Conservation (phyloP, 2,888 invertebrate species). For the Augochlorella aurata region DNA sequence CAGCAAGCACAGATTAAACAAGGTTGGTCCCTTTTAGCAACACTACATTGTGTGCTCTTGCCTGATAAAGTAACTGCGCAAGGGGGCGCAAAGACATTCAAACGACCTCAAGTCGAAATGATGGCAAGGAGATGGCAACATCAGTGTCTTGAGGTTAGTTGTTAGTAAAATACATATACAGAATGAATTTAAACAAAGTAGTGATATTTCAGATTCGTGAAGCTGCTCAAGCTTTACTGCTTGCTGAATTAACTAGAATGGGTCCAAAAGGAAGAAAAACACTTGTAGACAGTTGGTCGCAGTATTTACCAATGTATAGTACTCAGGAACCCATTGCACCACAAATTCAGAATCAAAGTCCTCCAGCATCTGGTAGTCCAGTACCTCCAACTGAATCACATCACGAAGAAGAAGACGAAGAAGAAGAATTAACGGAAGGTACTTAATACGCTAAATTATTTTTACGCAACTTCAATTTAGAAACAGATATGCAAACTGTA, state of each 20-base stretch:
- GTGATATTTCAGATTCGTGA: constrained; percentile 86
- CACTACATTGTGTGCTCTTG: constrained; percentile 96
- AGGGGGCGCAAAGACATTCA: constrained; percentile 90
- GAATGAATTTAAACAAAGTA: background rate
- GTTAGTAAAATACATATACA: background rate
- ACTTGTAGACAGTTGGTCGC: constrained; percentile 97
- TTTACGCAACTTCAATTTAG: background rate
- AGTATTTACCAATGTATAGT: constrained; percentile 94
- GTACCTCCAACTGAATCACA: constrained; percentile 71
- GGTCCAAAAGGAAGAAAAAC: constrained; percentile 95
- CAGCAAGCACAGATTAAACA: constrained; percentile 97
- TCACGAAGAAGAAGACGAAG: constrained; percentile 92
- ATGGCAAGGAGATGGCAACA: constrained; percentile 99
- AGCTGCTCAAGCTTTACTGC: constrained; percentile 96
- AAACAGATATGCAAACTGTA: constrained; percentile 6
- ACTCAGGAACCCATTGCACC: constrained; percentile 91
- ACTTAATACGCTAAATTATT: constrained; percentile 17
- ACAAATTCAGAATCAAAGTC: constrained; percentile 83
- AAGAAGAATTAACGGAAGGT: constrained; percentile 91
- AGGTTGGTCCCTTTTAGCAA: constrained; percentile 98
- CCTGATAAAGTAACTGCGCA: constrained; percentile 93
- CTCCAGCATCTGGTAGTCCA: constrained; percentile 80
- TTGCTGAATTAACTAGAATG: constrained; percentile 94
- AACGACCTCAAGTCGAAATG: constrained; percentile 98
- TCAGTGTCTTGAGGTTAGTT: constrained; percentile 94